Evolutionary conservation across 2,113 vertebrate genomes (phyloP).

Genomic region (Seriola aureovittata): DNA sequence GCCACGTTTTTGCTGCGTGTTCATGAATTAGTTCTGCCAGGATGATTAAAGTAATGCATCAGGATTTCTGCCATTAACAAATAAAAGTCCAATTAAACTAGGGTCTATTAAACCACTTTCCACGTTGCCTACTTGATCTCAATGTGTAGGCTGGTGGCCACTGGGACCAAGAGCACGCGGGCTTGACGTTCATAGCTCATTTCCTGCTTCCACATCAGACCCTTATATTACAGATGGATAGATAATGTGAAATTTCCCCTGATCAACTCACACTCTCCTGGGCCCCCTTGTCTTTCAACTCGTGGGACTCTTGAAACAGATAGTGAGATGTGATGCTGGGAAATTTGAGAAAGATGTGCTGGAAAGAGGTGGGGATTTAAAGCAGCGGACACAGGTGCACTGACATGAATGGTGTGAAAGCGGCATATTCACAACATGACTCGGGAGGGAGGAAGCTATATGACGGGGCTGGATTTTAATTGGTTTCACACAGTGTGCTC

Average conservation of each 20-base stretch:
- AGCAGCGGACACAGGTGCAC: conserved; percentile 74
- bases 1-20: conserved; percentile 42
- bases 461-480: conserved; percentile 80
- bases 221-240: conserved; percentile 75
- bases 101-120: conserved; percentile 73
- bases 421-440: conserved; percentile 72
- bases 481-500: conserved; percentile 74
- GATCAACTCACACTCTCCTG: conserved; percentile 42
- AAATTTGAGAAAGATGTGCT: conserved; percentile 61
- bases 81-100: conserved; percentile 79
- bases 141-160: conserved; percentile 73
- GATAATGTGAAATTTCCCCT: conserved; percentile 76
- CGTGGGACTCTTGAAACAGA: conserved; percentile 64
- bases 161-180: conserved; percentile 66
- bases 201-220: conserved; percentile 74
- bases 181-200: conserved; percentile 77
- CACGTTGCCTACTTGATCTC: conserved; percentile 73
- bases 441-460: conserved; percentile 67
- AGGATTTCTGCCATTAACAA: conserved; percentile 77
- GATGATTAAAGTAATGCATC: conserved; percentile 80
- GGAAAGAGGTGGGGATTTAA: conserved; percentile 58
- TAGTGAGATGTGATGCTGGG: conserved; percentile 55
- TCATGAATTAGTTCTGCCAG: conserved; percentile 74
- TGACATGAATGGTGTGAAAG: conserved; percentile 71
- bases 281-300: conserved; percentile 59